Evolutionary conservation across 1,140 invertebrate species (phyloP).

Genomic region (Scaptomyza hsui): DNA sequence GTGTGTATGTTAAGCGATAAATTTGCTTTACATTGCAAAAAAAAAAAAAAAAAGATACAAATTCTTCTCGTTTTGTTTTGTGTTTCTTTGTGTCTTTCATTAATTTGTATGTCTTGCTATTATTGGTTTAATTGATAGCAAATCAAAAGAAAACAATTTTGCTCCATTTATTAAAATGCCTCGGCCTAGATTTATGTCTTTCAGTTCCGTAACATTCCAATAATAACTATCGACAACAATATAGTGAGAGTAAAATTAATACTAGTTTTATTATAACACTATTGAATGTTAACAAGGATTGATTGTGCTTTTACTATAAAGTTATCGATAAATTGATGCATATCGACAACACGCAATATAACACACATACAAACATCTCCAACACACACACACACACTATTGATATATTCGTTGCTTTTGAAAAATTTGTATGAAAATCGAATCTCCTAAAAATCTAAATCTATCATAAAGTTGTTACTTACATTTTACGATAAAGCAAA

Average conservation of each 20-base stretch:
- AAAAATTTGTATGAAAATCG: conserved; percentile 11
- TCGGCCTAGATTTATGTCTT: not conserved
- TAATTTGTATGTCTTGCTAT: not conserved
- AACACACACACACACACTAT: conserved; percentile 5
- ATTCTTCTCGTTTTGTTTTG: not conserved
- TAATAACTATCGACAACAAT: conserved; percentile 5
- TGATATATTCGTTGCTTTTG: conserved; percentile 13
- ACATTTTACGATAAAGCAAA: conserved; percentile 37
- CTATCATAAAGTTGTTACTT: conserved; percentile 34
- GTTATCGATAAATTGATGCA: not conserved
- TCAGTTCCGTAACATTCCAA: conserved; percentile 17
- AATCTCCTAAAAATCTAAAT: conserved; percentile 23
- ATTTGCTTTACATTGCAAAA: not conserved
- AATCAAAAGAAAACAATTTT: not conserved
- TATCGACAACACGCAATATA: not conserved
- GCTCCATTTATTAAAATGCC: not conserved
- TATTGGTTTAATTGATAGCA: not conserved
- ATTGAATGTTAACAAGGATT: not conserved
- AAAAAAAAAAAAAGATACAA: not conserved
- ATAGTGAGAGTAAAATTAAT: not conserved
- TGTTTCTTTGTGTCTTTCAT: not conserved
- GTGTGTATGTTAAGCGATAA: conserved; percentile 6
- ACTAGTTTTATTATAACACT: not conserved
- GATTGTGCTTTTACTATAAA: not conserved
- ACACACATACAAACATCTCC: conserved; percentile 1